These are phyloP conservation scores for Rhingia rostrata DNA, from an alignment of 2,888 invertebrate species.

Conservation along the genomic window DNA sequence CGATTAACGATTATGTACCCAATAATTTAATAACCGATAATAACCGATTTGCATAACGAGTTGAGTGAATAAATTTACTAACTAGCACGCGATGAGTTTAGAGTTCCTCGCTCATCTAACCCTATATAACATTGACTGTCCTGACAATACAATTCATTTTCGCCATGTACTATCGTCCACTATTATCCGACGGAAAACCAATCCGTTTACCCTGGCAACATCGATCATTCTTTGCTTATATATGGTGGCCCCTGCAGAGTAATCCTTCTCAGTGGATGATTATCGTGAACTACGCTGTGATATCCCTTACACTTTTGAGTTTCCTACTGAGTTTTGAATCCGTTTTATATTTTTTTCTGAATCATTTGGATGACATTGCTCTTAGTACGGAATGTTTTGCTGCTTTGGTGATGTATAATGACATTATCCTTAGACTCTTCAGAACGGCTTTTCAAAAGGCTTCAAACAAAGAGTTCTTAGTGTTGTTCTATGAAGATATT, in stretches of 20 bases:
- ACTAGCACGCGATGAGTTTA: too few relatives aligned
- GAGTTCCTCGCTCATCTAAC: too few relatives aligned
- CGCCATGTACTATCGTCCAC: constrained; percentile 19
- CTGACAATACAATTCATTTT: too few relatives aligned
- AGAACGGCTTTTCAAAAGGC: constrained; percentile 75
- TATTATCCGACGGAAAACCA: not conserved
- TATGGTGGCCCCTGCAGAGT: constrained; percentile 19
- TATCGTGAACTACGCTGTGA: not conserved
- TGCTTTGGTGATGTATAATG: constrained; percentile 76
- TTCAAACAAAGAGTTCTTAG: constrained; percentile 76
- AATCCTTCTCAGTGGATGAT: constrained; percentile 6
- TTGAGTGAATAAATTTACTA: too few relatives aligned
- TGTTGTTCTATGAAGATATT: constrained; percentile 77
- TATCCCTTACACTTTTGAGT: constrained; percentile 61
- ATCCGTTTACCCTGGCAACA: constrained; percentile 28
- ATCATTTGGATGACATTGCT: constrained; percentile 76
- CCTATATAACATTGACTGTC: too few relatives aligned
- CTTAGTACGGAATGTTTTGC: constrained; percentile 78
- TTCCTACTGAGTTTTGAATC: constrained; percentile 76
- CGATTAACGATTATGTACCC: too few relatives aligned
- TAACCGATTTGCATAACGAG: too few relatives aligned
- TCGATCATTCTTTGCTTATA: not conserved
- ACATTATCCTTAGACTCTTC: constrained; percentile 77
- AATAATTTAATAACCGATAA: too few relatives aligned
- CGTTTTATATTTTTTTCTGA: constrained; percentile 76